phyloP scores from a whole-genome alignment of 2,888 invertebrate genomes.

The Torymus auratus region DNA sequence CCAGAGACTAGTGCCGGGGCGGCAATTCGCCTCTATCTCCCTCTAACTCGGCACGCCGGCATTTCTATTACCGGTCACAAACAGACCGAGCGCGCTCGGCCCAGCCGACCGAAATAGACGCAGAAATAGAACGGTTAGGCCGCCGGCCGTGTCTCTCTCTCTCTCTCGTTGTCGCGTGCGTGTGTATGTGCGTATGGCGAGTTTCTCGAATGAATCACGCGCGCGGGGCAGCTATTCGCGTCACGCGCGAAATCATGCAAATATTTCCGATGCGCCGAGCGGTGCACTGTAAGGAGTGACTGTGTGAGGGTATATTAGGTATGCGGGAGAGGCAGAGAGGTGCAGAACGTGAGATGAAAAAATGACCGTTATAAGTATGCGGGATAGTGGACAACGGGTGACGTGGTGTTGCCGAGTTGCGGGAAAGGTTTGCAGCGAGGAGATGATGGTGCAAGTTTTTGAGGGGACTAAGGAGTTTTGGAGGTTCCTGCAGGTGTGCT shows the following conservation, averaged over 20 bases:
- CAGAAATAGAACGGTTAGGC: constrained; percentile 66
- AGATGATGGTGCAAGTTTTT: too few relatives aligned
- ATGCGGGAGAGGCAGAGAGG: neutral
- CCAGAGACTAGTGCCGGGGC: constrained; percentile 1
- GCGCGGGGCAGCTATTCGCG: constrained; percentile 49
- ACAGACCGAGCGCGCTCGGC: constrained; percentile 70
- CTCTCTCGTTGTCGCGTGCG: constrained; percentile 62
- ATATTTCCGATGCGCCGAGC: constrained; percentile 43
- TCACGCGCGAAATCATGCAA: constrained; percentile 56
- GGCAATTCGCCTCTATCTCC: too few relatives aligned
- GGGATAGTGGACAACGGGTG: neutral
- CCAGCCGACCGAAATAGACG: constrained; percentile 70
- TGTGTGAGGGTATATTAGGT: too few relatives aligned
- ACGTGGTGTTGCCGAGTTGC: neutral
- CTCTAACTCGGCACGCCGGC: constrained; percentile 37
- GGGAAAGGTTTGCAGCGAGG: too few relatives aligned
- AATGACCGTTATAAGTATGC: constrained; percentile 13
- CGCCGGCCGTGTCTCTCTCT: constrained; percentile 14
- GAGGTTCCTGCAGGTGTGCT: too few relatives aligned
- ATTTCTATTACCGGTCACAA: constrained; percentile 72
- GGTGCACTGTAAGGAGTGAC: too few relatives aligned
- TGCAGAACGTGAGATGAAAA: neutral
- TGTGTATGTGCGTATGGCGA: constrained; percentile 37
- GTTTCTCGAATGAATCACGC: constrained; percentile 62
- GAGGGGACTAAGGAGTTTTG: too few relatives aligned